Evolutionary conservation across 2,888 invertebrate species (phyloP), one percentile per base, ranked within the genome.

Genomic region (Sphinx pinastri): DNA sequence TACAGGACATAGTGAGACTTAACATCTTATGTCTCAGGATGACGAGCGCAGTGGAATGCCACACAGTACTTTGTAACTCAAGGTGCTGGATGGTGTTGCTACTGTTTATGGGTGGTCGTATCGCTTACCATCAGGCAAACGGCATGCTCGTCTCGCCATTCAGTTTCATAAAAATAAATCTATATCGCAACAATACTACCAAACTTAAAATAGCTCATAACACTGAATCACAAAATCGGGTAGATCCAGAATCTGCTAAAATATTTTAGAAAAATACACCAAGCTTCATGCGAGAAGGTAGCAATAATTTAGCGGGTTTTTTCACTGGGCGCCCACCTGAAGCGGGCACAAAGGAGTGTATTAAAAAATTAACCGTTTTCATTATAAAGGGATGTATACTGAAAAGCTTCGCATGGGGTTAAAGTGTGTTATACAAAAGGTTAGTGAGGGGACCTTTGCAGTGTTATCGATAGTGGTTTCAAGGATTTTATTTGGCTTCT

Each of bases 291-390:
- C 68, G 25, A 49, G 66, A 45, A 16, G 55, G 19, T 19, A 54
- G 45, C 45, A 63, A 51, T 59, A 67, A 45, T 67, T 70, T 60
- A 59, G 58, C 45, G 52, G 63, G 10, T 51, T 60, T 69, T 69
- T 69, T 60, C 52, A 60, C 57, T 57, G 45, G 25, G 45, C 52
- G 52, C 13, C 25, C 54, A 11, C 52, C 54, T 63, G 5, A 70
- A 69, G 47, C 57, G 31, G 11, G 54, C 57, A 71, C 67, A 70
- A 70, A 75, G 75, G 76, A 70, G 75, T 71, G 76, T 78, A 78
- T 81, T 80, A 82, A 84, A 85, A 84, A 86, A 85, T 79, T 83
- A 80, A 82, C 84, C 74, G 73, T 75, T 75, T 83, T 81, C 77
- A 80, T 80, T 74, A 73, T 68, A 71, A 71, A 69, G 70, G 25